phyloP scores from a whole-genome alignment of 2,797 vertebrate genomes.

The Clarias pachynema region DNA sequence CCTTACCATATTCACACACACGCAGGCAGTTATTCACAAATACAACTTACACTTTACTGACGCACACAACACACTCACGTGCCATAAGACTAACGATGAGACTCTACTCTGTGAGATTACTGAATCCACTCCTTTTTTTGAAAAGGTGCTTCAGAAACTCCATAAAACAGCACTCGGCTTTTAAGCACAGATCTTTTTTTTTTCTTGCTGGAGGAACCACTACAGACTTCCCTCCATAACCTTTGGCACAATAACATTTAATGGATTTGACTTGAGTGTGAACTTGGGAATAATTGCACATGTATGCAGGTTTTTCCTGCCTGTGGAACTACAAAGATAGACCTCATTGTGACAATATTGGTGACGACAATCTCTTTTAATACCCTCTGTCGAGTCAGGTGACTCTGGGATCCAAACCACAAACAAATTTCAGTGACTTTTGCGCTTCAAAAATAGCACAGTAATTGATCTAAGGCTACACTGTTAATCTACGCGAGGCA shows the following conservation, averaged over 20 bases:
- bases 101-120: constrained; percentile 15
- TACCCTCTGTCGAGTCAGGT: constrained; percentile 22
- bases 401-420: constrained; percentile 46
- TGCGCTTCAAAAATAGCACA: constrained; percentile 38
- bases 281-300: constrained; percentile 44
- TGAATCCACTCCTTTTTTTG: constrained; percentile 13
- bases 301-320: constrained; percentile 23
- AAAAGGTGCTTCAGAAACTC: constrained; percentile 34
- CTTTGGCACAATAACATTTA: constrained; percentile 42
- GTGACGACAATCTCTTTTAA: constrained; percentile 63
- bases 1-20: constrained; percentile 32
- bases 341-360: constrained; percentile 31
- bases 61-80: constrained; percentile 54
- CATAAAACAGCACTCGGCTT: constrained; percentile 62
- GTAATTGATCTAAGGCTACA: constrained; percentile 55
- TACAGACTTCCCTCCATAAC: constrained; percentile 26
- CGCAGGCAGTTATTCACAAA: constrained; percentile 23
- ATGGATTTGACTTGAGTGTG: constrained; percentile 35
- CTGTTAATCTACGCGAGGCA: constrained; percentile 37
- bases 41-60: constrained; percentile 29
- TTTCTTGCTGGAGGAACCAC: constrained; percentile 45
- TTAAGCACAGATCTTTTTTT: constrained; percentile 35
- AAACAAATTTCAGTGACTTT: constrained; percentile 51
- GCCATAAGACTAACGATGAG: constrained; percentile 63
- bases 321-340: not conserved